These are phyloP conservation scores for Amaurobius ferox DNA, from an alignment of 2,888 invertebrate species.

Conservation along the genomic window DNA sequence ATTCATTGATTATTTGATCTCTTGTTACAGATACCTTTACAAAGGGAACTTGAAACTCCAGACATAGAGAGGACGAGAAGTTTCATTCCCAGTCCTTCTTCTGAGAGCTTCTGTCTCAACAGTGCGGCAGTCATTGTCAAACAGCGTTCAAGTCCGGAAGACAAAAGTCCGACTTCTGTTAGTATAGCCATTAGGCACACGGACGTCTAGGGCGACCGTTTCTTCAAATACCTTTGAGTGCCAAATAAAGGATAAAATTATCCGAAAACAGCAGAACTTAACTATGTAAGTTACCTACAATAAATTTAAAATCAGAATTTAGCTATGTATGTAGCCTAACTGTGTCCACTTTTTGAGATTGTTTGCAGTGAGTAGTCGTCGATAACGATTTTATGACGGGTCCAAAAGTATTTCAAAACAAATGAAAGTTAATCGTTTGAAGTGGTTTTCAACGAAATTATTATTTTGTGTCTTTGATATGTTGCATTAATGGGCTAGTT, in stretches of 20 bases:
- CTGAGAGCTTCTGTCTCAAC: constrained; percentile 45
- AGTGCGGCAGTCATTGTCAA: constrained; percentile 44
- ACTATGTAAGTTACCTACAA: constrained; percentile 14
- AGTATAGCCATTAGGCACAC: constrained; percentile 61
- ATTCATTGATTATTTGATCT: no score
- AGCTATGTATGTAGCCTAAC: no score
- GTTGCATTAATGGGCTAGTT: no score
- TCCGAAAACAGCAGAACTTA: not conserved
- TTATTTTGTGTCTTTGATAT: no score
- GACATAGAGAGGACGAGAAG: constrained; percentile 61
- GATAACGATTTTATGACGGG: no score
- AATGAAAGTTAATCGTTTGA: no score
- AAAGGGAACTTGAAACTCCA: constrained; percentile 58
- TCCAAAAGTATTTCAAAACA: no score
- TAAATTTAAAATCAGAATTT: no score
- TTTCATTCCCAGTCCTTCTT: constrained; percentile 47
- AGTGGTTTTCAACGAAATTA: no score
- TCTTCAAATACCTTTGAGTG: constrained; percentile 20
- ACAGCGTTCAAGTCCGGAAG: constrained; percentile 38
- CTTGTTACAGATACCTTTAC: constrained; percentile 44
- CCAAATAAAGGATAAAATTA: constrained; percentile 34
- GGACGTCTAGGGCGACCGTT: constrained; percentile 42
- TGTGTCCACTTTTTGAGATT: no score
- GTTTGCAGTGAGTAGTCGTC: no score
- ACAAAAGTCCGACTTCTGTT: constrained; percentile 49